A percentile compares a stretch with the other conserved stretches of the same genome.
These are phyloP conservation scores for Rotaria socialis DNA, from an alignment of 2,888 invertebrate genomes.

Conservation along the genomic window DNA sequence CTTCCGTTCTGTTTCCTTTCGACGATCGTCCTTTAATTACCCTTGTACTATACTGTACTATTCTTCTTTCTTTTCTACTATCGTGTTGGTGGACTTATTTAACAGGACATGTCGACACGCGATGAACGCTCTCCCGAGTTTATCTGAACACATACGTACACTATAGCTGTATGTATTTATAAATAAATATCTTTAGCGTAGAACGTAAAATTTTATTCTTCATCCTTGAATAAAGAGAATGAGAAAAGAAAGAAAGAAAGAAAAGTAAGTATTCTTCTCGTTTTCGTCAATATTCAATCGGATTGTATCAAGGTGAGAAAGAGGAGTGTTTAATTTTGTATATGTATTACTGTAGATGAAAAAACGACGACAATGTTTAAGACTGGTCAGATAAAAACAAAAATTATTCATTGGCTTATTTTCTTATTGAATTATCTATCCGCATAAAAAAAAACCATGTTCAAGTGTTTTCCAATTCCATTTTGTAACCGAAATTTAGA, in stretches of 20 bases:
- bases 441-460: slow-evolving; percentile 52
- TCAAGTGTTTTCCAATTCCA: slow-evolving; percentile 63
- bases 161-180: neutral
- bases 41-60: neutral
- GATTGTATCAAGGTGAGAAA: neutral
- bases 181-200: neutral
- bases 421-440: neutral
- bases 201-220: neutral
- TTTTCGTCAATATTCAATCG: no score
- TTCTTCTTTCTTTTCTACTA: neutral
- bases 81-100: slow-evolving; percentile 11
- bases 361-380: neutral
- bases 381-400: neutral
- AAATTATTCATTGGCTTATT: neutral
- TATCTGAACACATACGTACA: neutral
- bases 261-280: no score
- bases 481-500: slow-evolving; percentile 91
- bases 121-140: neutral
- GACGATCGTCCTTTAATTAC: slow-evolving; percentile 2
- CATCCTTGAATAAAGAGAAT: neutral
- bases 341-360: no score
- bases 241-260: no score
- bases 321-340: neutral
- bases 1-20: neutral
- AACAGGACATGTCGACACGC: slow-evolving; percentile 16